These are phyloP conservation scores for Pristiophorus japonicus DNA, from an alignment of 2,113 vertebrate genomes.

Conservation along the genomic window DNA sequence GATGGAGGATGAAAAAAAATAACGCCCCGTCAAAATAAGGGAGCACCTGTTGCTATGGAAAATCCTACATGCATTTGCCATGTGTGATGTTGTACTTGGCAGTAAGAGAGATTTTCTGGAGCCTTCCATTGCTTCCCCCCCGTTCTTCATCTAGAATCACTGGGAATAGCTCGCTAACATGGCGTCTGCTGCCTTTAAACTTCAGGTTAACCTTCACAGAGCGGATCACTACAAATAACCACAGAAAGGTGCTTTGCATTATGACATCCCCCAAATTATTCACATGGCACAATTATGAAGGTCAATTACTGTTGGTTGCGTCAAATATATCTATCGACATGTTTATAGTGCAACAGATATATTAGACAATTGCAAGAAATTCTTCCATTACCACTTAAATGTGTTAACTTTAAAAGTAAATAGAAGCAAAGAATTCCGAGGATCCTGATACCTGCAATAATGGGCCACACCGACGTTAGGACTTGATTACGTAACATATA, in stretches of 20 bases:
- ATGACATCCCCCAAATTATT: slow-evolving; percentile 19
- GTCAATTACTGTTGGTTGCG: background rate
- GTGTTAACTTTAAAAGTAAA: background rate
- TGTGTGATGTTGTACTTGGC: slow-evolving; percentile 45
- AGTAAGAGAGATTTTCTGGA: slow-evolving; percentile 43
- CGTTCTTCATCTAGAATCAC: slow-evolving; percentile 36
- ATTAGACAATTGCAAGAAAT: background rate
- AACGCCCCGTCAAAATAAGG: slow-evolving; percentile 34
- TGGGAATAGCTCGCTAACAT: slow-evolving; percentile 40
- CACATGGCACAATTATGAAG: background rate
- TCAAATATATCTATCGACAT: background rate
- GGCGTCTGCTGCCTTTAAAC: slow-evolving; percentile 6
- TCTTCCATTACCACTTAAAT: background rate
- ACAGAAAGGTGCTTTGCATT: background rate
- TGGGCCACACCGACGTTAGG: background rate
- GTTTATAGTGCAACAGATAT: background rate
- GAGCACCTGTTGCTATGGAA: slow-evolving; percentile 46
- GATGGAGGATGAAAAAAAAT: background rate
- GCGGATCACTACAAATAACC: background rate
- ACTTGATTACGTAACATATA: background rate
- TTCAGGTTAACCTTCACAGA: slow-evolving; percentile 26
- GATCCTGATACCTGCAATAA: background rate
- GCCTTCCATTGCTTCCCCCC: slow-evolving; percentile 43
- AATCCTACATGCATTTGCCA: slow-evolving; percentile 43
- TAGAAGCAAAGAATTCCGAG: background rate